Base-by-base conservation (phyloP, 2,888 invertebrate species). In the Agonum fuliginosum region DNA sequence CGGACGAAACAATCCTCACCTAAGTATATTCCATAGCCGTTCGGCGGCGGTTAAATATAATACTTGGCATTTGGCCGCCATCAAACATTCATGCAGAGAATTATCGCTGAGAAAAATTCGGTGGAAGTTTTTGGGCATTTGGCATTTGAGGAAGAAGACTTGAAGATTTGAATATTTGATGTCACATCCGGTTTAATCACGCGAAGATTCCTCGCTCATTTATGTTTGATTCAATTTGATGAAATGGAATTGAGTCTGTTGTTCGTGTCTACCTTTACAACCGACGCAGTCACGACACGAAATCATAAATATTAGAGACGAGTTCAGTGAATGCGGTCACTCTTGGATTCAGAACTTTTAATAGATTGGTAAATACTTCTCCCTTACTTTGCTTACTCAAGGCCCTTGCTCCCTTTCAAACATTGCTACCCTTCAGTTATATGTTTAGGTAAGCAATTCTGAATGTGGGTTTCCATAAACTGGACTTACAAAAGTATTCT, bases 151-250 rank as follows among this genome's bases (percentile, higher is more conserved):
- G 34, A 62, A 62, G 48, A 20, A 48, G 62, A n/a, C n/a, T n/a
- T n/a, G 17, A 17, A 10, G 8, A 27, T 51, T 24, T 74, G 65
- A 74, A 75, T 75, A 75, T 67, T 75, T 75, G 34, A 75, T 75
- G 67, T 30, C 67, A 51, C 67, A 67, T 65, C 30, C 67, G 22
- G 17, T 46, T 51, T 75, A 75, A 75, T 75, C 75, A 75, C 75
- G 75, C 75, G 67, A 75, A 75, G 75, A 75, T 75, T 75, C 67
- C 51, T 22, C 43, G 43, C 43, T 70, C 70, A 75, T 75, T 75
- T 75, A 75, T 75, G 65, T 75, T 75, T 75, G 48, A 75, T 75
- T 65, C 67, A 75, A 65, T 75, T 75, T 75, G 75, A 48, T 67
- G 75, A 74, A 74, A 74, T 65, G 74, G 65, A 41, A 65, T 46